A percentile compares a stretch with the other conserved stretches of the same genome.
Conservation (phyloP, 2,888 invertebrate species). For the Galerucella calmariensis region DNA sequence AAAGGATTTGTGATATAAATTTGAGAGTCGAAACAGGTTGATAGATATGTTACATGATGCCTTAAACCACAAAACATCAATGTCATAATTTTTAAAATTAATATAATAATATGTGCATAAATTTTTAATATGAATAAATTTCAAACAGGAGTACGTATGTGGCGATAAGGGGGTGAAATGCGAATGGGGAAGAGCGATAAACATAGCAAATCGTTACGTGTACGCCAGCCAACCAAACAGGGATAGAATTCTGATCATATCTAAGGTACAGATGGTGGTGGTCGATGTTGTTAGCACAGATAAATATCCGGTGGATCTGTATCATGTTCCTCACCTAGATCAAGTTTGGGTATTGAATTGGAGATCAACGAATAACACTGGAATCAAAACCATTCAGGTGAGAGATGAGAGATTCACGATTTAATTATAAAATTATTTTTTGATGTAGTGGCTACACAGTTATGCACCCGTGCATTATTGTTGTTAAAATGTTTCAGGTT, state of each 20-base stretch:
- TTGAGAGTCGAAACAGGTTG: too few species aligned
- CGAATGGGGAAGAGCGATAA: conserved; percentile 78
- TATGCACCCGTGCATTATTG: too few species aligned
- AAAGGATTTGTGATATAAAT: too few species aligned
- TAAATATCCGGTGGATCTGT: conserved; percentile 76
- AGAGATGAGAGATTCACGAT: conserved; percentile 3
- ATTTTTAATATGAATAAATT: neutral
- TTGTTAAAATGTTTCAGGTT: conserved; percentile 63
- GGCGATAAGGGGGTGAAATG: conserved; percentile 76
- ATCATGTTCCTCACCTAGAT: conserved; percentile 77
- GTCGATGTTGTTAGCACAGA: conserved; percentile 79
- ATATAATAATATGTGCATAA: too few species aligned
- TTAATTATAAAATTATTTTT: neutral
- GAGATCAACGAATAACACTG: conserved; percentile 70
- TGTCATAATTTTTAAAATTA: too few species aligned
- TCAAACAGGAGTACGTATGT: conserved; percentile 73
- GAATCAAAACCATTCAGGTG: conserved; percentile 74
- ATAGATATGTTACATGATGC: too few species aligned
- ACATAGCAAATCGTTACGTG: conserved; percentile 77
- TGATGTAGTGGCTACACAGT: too few species aligned
- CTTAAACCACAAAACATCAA: too few species aligned
- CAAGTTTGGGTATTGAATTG: conserved; percentile 82
- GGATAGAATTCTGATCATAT: conserved; percentile 78
- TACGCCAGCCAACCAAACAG: conserved; percentile 78
- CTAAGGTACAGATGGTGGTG: conserved; percentile 77